Conservation (phyloP, 2,888 invertebrate genomes). For the Tupiocoris notatus region DNA sequence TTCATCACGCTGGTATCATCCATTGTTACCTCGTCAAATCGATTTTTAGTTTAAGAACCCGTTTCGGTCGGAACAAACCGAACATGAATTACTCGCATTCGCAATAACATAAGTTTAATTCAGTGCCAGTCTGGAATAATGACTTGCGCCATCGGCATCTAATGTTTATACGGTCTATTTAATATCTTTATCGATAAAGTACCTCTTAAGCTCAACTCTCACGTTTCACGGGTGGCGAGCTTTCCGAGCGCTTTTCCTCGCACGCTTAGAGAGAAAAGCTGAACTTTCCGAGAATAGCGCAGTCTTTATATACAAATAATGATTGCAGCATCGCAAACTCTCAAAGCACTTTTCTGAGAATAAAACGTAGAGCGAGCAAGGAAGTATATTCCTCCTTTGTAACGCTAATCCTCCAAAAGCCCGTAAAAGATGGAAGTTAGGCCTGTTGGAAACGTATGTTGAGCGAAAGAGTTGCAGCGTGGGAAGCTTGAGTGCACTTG, state of each 20-base stretch:
- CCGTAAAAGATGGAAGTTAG: not conserved
- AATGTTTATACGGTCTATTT: too few species aligned
- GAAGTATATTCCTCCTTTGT: not conserved
- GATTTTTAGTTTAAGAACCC: too few species aligned
- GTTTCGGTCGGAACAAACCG: too few species aligned
- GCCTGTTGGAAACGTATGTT: not conserved
- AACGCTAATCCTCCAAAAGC: not conserved
- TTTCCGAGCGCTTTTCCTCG: not conserved
- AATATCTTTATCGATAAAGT: too few species aligned
- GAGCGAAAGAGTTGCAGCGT: conserved; percentile 5
- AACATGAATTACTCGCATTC: too few species aligned
- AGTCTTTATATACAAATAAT: not conserved
- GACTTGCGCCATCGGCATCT: too few species aligned
- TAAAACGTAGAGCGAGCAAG: not conserved
- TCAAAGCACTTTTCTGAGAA: not conserved
- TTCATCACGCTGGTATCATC: too few species aligned
- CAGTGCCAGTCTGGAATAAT: too few species aligned
- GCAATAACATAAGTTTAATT: too few species aligned
- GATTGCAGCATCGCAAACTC: not conserved
- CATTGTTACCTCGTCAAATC: too few species aligned
- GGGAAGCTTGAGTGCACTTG: conserved; percentile 17
- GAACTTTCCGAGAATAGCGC: not conserved
- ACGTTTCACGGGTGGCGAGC: not conserved
- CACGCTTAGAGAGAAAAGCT: not conserved
- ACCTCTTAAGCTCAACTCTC: not conserved